These are phyloP conservation scores for Scrobipalpa costella DNA, from an alignment of 2,888 invertebrate species.

Conservation along the genomic window DNA sequence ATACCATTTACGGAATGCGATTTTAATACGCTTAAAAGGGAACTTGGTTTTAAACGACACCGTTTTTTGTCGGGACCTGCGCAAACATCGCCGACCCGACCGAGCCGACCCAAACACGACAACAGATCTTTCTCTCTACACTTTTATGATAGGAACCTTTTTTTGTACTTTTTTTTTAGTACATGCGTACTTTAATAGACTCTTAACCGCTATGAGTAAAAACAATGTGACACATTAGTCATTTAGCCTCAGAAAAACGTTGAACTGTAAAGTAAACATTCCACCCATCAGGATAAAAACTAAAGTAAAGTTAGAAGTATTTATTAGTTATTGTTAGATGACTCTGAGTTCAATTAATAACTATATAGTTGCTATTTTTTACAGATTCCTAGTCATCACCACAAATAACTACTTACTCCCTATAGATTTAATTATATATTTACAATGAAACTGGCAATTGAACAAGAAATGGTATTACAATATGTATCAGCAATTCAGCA, in stretches of 20 bases:
- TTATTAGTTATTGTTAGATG: too few species aligned
- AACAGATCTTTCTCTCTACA: slow-evolving; percentile 15
- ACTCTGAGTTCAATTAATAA: too few species aligned
- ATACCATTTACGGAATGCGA: slow-evolving; percentile 72
- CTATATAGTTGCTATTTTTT: too few species aligned
- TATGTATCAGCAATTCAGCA: too few species aligned
- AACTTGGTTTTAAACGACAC: slow-evolving; percentile 57
- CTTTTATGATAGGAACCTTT: slow-evolving; percentile 12
- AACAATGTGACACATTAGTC: slow-evolving; percentile 11
- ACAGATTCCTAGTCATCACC: too few species aligned
- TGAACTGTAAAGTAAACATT: background rate
- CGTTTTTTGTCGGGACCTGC: slow-evolving; percentile 56
- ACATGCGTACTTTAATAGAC: slow-evolving; percentile 3
- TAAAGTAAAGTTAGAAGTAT: too few species aligned
- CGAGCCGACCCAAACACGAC: background rate
- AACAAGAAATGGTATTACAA: too few species aligned
- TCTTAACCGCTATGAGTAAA: slow-evolving; percentile 5
- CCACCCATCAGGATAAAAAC: too few species aligned
- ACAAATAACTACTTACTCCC: too few species aligned
- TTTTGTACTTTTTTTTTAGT: background rate
- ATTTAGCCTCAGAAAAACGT: background rate
- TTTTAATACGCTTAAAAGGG: slow-evolving; percentile 70
- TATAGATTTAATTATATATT: too few species aligned
- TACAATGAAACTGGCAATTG: too few species aligned
- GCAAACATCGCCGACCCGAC: slow-evolving; percentile 39